Evolutionary conservation across 2,113 vertebrate species (phyloP).

Genomic region (Acinonyx jubatus): DNA sequence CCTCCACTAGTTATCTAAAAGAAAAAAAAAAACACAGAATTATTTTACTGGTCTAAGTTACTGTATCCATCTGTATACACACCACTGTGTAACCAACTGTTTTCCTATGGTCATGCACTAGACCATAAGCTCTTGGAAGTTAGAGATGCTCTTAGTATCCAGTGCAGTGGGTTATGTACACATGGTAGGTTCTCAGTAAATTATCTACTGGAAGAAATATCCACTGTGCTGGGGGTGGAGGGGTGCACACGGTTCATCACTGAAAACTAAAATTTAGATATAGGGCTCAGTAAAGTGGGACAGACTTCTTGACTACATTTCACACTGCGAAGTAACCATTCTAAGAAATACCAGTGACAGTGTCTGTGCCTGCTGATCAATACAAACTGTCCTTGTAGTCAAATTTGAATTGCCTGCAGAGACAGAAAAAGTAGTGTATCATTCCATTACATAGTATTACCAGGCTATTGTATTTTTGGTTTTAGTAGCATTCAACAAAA

Average conservation of each 20-base stretch:
- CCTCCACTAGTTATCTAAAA: not conserved
- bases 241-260: not conserved
- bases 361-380: not conserved
- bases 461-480: not conserved
- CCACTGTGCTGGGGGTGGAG: too few relatives aligned
- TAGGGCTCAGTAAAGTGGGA: not conserved
- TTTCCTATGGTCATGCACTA: not conserved
- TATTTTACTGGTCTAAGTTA: not conserved
- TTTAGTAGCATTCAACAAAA: not conserved
- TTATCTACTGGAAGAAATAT: not conserved
- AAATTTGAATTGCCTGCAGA: not conserved
- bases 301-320: not conserved
- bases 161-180: not conserved
- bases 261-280: not conserved
- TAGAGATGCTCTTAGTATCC: not conserved
- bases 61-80: not conserved
- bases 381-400: not conserved
- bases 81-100: not conserved
- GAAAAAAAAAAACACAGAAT: not conserved
- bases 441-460: not conserved
- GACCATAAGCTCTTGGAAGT: not conserved
- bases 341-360: not conserved
- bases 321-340: not conserved
- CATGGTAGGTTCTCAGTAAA: not conserved
- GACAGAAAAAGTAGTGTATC: not conserved